Evolutionary conservation across 1,140 invertebrate genomes (phyloP), one percentile per base, ranked within the genome.

Genomic region (Lordiphosa collinella): DNA sequence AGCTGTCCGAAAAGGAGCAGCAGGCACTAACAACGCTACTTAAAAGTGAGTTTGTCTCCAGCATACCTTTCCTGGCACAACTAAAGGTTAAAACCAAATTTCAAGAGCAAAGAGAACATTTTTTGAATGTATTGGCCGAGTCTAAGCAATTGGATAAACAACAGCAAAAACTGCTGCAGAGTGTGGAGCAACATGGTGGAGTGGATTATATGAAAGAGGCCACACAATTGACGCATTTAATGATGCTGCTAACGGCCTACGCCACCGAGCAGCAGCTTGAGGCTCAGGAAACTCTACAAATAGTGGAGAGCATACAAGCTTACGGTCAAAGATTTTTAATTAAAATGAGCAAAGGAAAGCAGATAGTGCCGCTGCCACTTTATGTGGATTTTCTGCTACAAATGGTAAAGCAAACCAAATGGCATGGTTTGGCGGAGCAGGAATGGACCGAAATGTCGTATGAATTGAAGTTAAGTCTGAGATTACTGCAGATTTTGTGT

Each of bases 231-330:
- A 73, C 82, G 1, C 78, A 88, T n/a, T 43, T 88, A 6, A 41
- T 88, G 1, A 22, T 88, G 2, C 49, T 88, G n/a, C 52, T 88
- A 4, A 88, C 86, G 0, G 86, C 78, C 2, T 88, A 59, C 18
- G 41, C 87, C 0, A 76, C 71, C 14, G 46, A 64, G 4, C 38
- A 57, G 1, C 7, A 1, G 0, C 44, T 73, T 0, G 44, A 11
- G 1, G 41, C 75, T 0, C 4, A 32, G 0, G 82, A 88, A 10
- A 68, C 68, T 22, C 25, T 79, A 4, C 38, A 73, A 8, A 70
- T 86, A 32, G 36, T 88, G 16, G 41, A 75, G 4, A 59, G 51
- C 6, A 59, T 86, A 1, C 10, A 4, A 1, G 13, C 12, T 1
- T 80, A 71, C 31, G 63, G 47, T 4, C 40, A 44, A 2, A 49